These are phyloP conservation scores for Tolypeutes matacus DNA, from an alignment of 2,797 vertebrate genomes.

Conservation along the genomic window DNA sequence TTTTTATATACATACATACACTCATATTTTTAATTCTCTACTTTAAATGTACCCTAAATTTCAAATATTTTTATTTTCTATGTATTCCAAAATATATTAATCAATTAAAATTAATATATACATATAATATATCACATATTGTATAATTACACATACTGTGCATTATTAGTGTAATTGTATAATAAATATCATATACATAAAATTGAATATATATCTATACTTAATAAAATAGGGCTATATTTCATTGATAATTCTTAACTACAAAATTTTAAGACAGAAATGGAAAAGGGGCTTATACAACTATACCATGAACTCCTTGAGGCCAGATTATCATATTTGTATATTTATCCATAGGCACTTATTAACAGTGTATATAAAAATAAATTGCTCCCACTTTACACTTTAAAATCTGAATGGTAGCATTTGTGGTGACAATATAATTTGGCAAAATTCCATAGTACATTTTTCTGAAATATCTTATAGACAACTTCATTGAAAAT, in stretches of 20 bases:
- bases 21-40: not conserved
- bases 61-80: not conserved
- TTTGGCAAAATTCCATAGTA: slow-evolving; percentile 24
- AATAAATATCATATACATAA: not conserved
- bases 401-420: slow-evolving; percentile 58
- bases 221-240: slow-evolving; percentile 1
- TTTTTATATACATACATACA: not conserved
- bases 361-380: slow-evolving; percentile 43
- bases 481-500: slow-evolving; percentile 56
- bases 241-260: slow-evolving; percentile 57
- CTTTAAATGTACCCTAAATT: slow-evolving; percentile 26
- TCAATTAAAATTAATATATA: slow-evolving; percentile 17
- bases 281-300: not conserved
- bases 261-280: slow-evolving; percentile 64
- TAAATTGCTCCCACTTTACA: slow-evolving; percentile 55
- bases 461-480: slow-evolving; percentile 49
- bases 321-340: slow-evolving; percentile 42
- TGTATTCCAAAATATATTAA: not conserved
- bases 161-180: not conserved
- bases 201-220: not conserved
- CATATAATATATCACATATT: not conserved
- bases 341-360: not conserved
- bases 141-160: not conserved
- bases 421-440: slow-evolving; percentile 23
- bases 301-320: slow-evolving; percentile 43